These are phyloP conservation scores for Calycopis cecrops DNA, from an alignment of 1,140 invertebrate genomes.

Conservation along the genomic window DNA sequence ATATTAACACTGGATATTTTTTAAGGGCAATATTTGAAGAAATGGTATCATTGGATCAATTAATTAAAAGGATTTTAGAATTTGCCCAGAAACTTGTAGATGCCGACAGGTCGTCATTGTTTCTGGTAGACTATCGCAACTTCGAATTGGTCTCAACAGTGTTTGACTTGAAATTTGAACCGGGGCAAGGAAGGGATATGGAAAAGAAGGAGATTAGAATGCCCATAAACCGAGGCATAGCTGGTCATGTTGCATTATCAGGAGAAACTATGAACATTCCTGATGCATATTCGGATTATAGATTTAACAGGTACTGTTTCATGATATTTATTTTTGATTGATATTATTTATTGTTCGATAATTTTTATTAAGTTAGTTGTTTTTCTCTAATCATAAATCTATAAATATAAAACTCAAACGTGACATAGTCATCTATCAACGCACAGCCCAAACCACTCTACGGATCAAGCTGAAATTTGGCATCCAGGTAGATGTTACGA, in stretches of 20 bases:
- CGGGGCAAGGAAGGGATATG: slow-evolving; percentile 39
- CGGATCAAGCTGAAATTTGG: too few species aligned
- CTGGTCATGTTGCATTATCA: slow-evolving; percentile 82
- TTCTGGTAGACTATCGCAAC: slow-evolving; percentile 82
- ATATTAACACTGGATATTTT: background rate
- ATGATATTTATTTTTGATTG: too few species aligned
- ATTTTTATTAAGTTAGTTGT: too few species aligned
- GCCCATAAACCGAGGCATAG: slow-evolving; percentile 77
- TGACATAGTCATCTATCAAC: too few species aligned
- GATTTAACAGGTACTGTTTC: slow-evolving; percentile 80
- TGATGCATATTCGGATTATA: slow-evolving; percentile 86
- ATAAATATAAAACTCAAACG: too few species aligned
- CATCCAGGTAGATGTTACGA: too few species aligned
- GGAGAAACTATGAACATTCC: slow-evolving; percentile 86
- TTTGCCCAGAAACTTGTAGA: slow-evolving; percentile 87
- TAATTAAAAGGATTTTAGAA: slow-evolving; percentile 90
- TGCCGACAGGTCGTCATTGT: slow-evolving; percentile 87
- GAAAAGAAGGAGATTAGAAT: slow-evolving; percentile 73
- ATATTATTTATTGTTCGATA: too few species aligned
- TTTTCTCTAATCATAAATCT: too few species aligned
- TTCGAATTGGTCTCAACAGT: slow-evolving; percentile 88
- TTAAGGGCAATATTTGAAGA: slow-evolving; percentile 84
- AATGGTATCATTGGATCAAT: slow-evolving; percentile 88
- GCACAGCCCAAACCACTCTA: too few species aligned
- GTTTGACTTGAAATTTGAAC: slow-evolving; percentile 80